Conservation (phyloP, 2,113 vertebrate genomes). For the Hyaena hyaena region DNA sequence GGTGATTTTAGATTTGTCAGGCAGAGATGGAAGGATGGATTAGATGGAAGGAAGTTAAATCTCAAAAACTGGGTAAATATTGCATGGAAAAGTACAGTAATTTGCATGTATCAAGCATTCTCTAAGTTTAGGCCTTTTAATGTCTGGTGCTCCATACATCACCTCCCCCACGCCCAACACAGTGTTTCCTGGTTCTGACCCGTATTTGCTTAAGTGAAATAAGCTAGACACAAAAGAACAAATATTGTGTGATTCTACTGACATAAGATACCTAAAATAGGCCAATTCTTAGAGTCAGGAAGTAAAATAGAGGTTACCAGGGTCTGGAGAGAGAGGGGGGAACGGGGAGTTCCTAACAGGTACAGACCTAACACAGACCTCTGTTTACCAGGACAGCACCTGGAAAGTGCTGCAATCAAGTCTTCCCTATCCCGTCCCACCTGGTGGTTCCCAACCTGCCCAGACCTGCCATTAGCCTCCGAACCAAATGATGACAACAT, state of each 20-base stretch:
- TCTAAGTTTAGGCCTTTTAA: neutral
- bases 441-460: conserved; percentile 28
- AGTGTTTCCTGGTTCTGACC: neutral
- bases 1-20: neutral
- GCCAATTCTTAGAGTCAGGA: neutral
- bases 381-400: neutral
- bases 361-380: neutral
- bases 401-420: neutral
- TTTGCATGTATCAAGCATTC: neutral
- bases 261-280: neutral
- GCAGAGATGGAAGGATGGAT: neutral
- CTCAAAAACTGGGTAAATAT: neutral
- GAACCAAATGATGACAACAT: neutral
- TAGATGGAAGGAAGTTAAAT: neutral
- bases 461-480: conserved; percentile 30
- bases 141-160: neutral
- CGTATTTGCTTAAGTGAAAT: neutral
- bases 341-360: neutral
- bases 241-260: neutral
- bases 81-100: neutral
- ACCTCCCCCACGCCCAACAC: neutral
- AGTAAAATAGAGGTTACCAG: neutral
- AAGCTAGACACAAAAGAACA: neutral
- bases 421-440: neutral
- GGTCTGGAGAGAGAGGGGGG: neutral